Percentiles rank a stretch among this genome's conserved stretches.
phyloP scores from a whole-genome alignment of 2,797 vertebrate species.

The Muscicapa comitata region DNA sequence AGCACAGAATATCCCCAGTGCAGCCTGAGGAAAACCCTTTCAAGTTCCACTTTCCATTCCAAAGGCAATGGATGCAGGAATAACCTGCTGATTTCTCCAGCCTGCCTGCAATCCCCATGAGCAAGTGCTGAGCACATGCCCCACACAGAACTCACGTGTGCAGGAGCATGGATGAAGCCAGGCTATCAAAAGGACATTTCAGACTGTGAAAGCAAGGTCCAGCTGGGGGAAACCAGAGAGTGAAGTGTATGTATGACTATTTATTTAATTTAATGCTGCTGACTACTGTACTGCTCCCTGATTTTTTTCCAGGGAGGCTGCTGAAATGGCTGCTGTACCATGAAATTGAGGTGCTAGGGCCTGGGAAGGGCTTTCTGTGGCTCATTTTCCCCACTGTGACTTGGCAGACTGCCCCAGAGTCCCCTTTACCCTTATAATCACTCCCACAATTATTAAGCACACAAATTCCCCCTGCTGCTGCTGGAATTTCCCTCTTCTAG shows the following conservation, averaged over 20 bases:
- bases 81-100: neutral
- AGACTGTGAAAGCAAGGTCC: neutral
- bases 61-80: no score
- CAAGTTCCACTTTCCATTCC: neutral
- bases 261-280: slow-evolving; percentile 59
- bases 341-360: slow-evolving; percentile 20
- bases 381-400: neutral
- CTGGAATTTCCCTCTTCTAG: neutral
- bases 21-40: neutral
- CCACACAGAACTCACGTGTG: rapidly evolving
- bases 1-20: neutral
- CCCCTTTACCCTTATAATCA: rapidly evolving
- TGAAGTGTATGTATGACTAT: slow-evolving; percentile 25
- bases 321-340: neutral
- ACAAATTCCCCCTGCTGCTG: neutral
- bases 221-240: neutral
- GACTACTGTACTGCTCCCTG: slow-evolving; percentile 49
- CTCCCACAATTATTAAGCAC: neutral
- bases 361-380: neutral
- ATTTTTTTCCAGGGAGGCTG: neutral
- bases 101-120: neutral
- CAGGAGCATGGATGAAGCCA: neutral
- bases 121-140: neutral
- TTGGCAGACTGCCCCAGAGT: neutral
- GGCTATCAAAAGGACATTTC: neutral